Base-by-base conservation (phyloP, 2,888 invertebrate genomes). In the Minunthozetes semirufus region DNA sequence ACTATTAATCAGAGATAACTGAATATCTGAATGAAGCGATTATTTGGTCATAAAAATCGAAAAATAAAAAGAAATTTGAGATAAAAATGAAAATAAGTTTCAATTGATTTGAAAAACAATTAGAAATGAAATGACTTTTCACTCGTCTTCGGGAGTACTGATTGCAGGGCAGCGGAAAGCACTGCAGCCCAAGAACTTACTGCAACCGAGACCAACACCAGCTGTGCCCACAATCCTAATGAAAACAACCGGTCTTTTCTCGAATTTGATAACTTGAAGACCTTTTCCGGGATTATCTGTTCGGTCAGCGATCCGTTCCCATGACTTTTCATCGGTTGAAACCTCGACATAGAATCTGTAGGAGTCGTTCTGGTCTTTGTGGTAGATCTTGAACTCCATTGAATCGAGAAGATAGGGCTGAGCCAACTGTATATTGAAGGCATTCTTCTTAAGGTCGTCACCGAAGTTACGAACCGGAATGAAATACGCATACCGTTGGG, bases 171-270 rank as follows among this genome's bases (percentile, higher is more conserved):
- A 68, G 17, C 68, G 29, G 22, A 68, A 68, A 19, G 68, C 68
- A 68, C 68, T 68, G 46, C 68, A 68, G 68, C 68, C 68, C 68
- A 68, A 68, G 68, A 68, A 68, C 25, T 68, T 68, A 46, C 68
- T 68, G 13, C 42, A 68, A 22, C 38, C 38, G 19, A 19, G 6
- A 13, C 68, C 68, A 3, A 68, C 68, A 46, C 68, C 46, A 68
- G n/a, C 42, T 3, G 68, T 68, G n/a, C 68, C 68, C 11, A 46
- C 68, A 15, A 68, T 68, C 3, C 68, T 42, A 15, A 68, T 38
- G 46, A 68, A 68, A 42, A n/a, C 15, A n/a, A 68, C 68, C 17
- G 68, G 38, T n/a, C 38, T 17, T 13, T 11, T 33, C 8, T 6
- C 4, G 22, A 68, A 68, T 46, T 68, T 68, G 1, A 68, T 9